Percentiles rank a stretch among this genome's conserved stretches.
Evolutionary conservation across 1,140 invertebrate species (phyloP).

Genomic region (Aphaenogaster ashmeadi): DNA sequence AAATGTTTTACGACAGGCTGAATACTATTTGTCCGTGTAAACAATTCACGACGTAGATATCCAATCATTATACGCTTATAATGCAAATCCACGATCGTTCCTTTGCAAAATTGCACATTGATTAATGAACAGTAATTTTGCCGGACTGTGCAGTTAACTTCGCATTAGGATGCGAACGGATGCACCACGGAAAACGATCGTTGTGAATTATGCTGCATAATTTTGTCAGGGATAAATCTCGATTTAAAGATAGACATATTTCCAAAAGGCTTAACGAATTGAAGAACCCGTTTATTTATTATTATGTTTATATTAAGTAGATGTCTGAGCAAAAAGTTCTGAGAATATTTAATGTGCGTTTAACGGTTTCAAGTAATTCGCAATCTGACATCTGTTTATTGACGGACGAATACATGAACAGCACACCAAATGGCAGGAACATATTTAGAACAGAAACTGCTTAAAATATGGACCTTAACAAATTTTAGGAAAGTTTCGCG

Average conservation of each 20-base stretch:
- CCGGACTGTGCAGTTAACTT: constrained; percentile 14
- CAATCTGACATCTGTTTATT: constrained; percentile 9
- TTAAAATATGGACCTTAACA: constrained; percentile 23
- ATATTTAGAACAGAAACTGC: constrained; percentile 11
- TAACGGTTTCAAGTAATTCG: constrained; percentile 29
- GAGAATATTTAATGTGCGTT: constrained; percentile 29
- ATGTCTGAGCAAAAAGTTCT: background rate
- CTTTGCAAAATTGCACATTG: constrained; percentile 25
- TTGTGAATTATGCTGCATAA: constrained; percentile 40
- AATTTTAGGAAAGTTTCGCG: background rate
- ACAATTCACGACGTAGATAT: constrained; percentile 40
- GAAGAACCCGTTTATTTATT: constrained; percentile 22
- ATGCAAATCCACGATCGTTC: constrained; percentile 40
- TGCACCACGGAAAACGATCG: background rate
- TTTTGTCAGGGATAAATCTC: constrained; percentile 32
- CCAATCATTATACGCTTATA: constrained; percentile 21
- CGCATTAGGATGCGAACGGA: constrained; percentile 23
- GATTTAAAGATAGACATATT: background rate
- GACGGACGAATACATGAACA: background rate
- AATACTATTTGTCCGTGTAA: constrained; percentile 63
- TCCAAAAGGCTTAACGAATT: background rate
- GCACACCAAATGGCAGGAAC: background rate
- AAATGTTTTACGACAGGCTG: constrained; percentile 50
- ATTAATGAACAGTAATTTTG: constrained; percentile 64
- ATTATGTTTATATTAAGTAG: constrained; percentile 1